Base-by-base conservation (phyloP, 2,113 vertebrate genomes). In the Petromus typicus region DNA sequence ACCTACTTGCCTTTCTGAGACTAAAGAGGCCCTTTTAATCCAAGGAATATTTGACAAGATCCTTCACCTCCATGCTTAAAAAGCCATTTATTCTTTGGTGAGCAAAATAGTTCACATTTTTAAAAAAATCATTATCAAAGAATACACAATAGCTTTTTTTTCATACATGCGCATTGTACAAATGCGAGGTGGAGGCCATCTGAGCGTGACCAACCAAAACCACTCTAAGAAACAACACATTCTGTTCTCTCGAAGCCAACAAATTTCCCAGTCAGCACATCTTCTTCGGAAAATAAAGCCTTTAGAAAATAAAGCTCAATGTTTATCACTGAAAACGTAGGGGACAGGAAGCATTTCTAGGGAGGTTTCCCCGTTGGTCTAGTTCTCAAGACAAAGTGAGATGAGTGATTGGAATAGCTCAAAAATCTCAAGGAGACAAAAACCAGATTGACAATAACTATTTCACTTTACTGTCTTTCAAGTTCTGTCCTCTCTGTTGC, bases 121-220 rank as follows among this genome's bases (percentile, higher is more conserved):
- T 56, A 32, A 69, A 89, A 84, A 94, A 88, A 57, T 85, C 84
- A 91, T 2, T 96, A 81, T 30, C 48, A 93, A 90, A 87, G 69
- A 96, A 92, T 89, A 96, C 92, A 92, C 22, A 61, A 80, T 64
- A 75, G 48, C 59, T 54, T 66, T 56, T 75, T 75, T 3, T 5
- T 8, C 56, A 89, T 66, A 93, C 48, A 59, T 84, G 17, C 37
- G 2, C 89, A 43, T 34, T 87, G 57, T 84, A 64, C 90, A 97
- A 95, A 94, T 66, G 69, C 86, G 25, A 87, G 64, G 86, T 59
- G 91, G 81, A 89, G 37, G 37, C 61, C 51, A 59, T 94, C 66
- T 78, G 85, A 89, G 87, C 69, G 37, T 69, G 95, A 94, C 43
- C 96, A 67, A 95, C 4, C 30, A 93, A 97, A 97, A 91, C 85